A percentile compares a stretch with the other conserved stretches of the same genome.
phyloP scores from a whole-genome alignment of 2,797 vertebrate species.

The Rhinoraja longicauda region DNA sequence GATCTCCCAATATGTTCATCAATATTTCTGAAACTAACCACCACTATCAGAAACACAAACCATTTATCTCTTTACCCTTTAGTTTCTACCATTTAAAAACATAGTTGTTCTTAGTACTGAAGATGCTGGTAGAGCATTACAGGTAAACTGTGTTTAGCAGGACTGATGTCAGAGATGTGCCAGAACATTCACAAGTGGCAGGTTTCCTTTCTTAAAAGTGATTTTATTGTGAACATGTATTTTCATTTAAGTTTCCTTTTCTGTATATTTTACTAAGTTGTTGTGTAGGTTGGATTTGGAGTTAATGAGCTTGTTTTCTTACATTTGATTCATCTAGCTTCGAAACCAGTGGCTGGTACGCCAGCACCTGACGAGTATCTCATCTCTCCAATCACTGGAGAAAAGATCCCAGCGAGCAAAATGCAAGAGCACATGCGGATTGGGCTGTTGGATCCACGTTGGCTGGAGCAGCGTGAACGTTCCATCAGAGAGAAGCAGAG shows the following conservation, averaged over 20 bases:
- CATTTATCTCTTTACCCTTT: background rate
- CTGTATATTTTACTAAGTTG: background rate
- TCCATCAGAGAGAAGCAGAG: conserved; percentile 91
- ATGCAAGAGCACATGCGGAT: conserved; percentile 99
- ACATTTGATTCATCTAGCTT: conserved; percentile 59
- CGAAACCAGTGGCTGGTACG: conserved; percentile 68
- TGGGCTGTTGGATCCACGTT: conserved; percentile 90
- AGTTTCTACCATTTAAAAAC: background rate
- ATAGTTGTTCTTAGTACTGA: background rate
- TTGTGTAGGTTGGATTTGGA: background rate
- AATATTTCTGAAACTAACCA: background rate
- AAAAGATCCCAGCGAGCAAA: conserved; percentile 95
- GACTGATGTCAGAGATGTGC: background rate
- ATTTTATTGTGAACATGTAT: background rate
- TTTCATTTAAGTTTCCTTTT: background rate
- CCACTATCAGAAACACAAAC: background rate
- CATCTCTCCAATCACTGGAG: conserved; percentile 95
- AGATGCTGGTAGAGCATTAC: background rate
- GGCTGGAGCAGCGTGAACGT: conserved; percentile 93
- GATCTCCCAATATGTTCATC: background rate
- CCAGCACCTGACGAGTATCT: conserved; percentile 80
- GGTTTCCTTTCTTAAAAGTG: background rate
- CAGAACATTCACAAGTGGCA: background rate
- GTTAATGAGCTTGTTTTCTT: background rate
- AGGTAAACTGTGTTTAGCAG: background rate